Percentiles rank a stretch among this genome's conserved stretches.
Evolutionary conservation across 2,797 vertebrate species (phyloP).

Genomic region (Emys orbicularis): DNA sequence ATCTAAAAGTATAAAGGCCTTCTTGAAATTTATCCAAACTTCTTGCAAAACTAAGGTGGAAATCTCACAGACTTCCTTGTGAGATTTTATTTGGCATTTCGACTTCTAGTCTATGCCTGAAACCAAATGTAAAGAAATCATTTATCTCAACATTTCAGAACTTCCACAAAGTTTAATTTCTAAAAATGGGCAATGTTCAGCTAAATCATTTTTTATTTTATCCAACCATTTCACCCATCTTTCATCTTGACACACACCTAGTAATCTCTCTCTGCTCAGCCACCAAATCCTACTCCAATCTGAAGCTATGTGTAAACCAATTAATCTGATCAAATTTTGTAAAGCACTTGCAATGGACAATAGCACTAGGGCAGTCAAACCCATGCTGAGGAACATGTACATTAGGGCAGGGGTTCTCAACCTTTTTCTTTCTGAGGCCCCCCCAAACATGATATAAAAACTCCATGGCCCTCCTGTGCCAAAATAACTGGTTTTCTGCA

Average conservation of each 20-base stretch:
- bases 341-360: not conserved
- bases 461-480: too few species aligned
- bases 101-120: not conserved
- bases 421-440: too few species aligned
- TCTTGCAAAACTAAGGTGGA: not conserved
- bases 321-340: not conserved
- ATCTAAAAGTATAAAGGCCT: accelerated
- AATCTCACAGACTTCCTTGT: accelerated
- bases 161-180: not conserved
- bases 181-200: not conserved
- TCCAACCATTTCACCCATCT: not conserved
- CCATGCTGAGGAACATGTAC: not conserved
- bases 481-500: too few species aligned
- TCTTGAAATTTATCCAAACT: not conserved
- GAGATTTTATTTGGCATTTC: not conserved
- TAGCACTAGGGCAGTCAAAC: not conserved
- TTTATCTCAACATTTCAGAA: not conserved
- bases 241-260: not conserved
- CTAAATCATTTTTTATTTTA: not conserved
- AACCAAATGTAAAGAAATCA: not conserved
- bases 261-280: not conserved
- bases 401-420: not conserved
- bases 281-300: not conserved
- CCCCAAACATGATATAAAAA: too few species aligned
- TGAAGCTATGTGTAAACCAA: not conserved